phyloP scores from a whole-genome alignment of 2,113 vertebrate genomes.

The Uria lomvia region DNA sequence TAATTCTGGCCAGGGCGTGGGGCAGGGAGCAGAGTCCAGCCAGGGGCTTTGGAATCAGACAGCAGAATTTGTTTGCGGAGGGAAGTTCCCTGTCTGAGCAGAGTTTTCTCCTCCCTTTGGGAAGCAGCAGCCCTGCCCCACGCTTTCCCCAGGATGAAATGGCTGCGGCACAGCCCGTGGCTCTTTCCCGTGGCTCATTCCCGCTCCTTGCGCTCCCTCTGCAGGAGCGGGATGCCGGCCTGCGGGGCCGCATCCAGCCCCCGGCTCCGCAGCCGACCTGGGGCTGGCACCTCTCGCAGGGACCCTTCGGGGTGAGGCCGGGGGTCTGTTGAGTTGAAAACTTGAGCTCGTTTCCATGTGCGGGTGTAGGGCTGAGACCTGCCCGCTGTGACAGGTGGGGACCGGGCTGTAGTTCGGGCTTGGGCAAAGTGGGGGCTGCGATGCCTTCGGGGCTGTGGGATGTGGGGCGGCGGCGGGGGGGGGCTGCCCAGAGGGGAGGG shows the following conservation, averaged over 20 bases:
- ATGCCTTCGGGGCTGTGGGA: not conserved
- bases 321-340: fast-evolving
- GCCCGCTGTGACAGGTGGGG: fast-evolving
- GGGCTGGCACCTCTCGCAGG: not conserved
- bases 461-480: no score
- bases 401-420: not conserved
- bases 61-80: not conserved
- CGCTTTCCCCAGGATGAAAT: not conserved
- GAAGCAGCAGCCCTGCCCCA: not conserved
- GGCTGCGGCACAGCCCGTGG: not conserved
- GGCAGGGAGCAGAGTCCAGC: not conserved
- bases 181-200: not conserved
- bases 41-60: not conserved
- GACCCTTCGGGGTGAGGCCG: not conserved
- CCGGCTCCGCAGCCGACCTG: fast-evolving
- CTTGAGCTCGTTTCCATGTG: fast-evolving
- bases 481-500: not conserved
- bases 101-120: not conserved
- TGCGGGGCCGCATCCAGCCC: not conserved
- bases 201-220: conserved; percentile 55
- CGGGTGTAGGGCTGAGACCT: not conserved
- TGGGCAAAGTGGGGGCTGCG: not conserved
- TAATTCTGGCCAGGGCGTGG: not conserved
- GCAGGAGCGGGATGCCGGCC: not conserved
- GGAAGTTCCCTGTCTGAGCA: not conserved